phyloP scores from a whole-genome alignment of 2,888 invertebrate species.

The Acheta domesticus region DNA sequence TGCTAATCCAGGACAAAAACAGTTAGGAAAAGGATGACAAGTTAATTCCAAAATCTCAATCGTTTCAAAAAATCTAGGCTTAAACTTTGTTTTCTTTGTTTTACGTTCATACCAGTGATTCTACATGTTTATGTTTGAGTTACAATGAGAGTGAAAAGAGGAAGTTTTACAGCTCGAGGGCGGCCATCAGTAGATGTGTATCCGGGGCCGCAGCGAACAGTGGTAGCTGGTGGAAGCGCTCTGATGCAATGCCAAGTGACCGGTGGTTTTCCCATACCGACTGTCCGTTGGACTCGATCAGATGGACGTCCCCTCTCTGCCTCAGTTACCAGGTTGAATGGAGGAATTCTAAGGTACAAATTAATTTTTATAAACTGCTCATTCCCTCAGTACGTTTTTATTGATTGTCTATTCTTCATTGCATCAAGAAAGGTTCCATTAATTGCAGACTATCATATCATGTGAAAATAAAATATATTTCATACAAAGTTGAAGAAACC shows the following conservation, averaged over 20 bases:
- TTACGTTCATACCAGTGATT: background rate
- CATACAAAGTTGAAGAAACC: no score
- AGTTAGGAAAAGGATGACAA: no score
- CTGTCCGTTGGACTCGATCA: constrained; percentile 71
- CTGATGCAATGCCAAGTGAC: constrained; percentile 73
- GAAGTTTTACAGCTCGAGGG: constrained; percentile 69
- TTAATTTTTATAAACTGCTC: no score
- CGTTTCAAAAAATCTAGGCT: no score
- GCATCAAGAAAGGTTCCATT: no score
- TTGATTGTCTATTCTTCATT: no score
- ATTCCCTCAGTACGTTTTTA: no score
- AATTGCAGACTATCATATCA: no score
- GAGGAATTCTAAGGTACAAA: constrained; percentile 68
- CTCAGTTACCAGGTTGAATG: constrained; percentile 61
- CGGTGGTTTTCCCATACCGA: constrained; percentile 75
- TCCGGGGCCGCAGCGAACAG: constrained; percentile 63
- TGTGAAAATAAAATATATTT: no score
- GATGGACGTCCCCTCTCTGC: constrained; percentile 63
- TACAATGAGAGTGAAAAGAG: no score
- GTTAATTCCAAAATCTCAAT: no score
- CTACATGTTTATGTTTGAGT: background rate
- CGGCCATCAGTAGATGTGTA: constrained; percentile 73
- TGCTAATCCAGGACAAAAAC: no score
- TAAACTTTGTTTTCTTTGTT: background rate
- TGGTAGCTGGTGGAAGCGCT: constrained; percentile 63